Percentiles rank a stretch among this genome's conserved stretches.
These are phyloP conservation scores for Papilio machaon DNA, from an alignment of 1,140 invertebrate genomes.

Conservation along the genomic window DNA sequence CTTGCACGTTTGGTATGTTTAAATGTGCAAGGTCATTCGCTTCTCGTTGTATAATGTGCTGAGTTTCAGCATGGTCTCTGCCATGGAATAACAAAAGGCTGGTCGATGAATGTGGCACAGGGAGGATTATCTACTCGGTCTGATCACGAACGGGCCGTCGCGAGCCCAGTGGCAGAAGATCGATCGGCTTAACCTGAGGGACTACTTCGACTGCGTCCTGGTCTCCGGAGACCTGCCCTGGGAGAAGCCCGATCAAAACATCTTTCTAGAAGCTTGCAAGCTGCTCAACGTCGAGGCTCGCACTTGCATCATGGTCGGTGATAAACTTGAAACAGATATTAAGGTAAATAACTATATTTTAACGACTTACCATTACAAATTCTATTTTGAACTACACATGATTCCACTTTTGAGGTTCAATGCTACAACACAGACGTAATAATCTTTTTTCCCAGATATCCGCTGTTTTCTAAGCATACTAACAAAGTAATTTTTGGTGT, in stretches of 20 bases:
- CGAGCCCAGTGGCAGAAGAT: constrained; percentile 94
- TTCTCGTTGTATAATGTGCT: constrained; percentile 64
- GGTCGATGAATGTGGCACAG: constrained; percentile 75
- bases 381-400: too few species aligned
- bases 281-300: constrained; percentile 86
- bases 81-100: constrained; percentile 67
- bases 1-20: constrained; percentile 48
- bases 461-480: too few species aligned
- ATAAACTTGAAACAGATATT: constrained; percentile 93
- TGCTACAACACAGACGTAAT: background rate
- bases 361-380: background rate
- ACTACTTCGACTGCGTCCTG: constrained; percentile 90
- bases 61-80: constrained; percentile 70
- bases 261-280: constrained; percentile 90
- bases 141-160: constrained; percentile 93
- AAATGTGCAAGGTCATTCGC: constrained; percentile 57
- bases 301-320: constrained; percentile 92
- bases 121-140: constrained; percentile 87
- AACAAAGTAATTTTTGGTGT: too few species aligned
- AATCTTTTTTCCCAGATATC: background rate
- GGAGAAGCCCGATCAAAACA: constrained; percentile 91
- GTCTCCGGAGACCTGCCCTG: constrained; percentile 92
- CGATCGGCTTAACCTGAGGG: constrained; percentile 84
- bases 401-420: background rate
- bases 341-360: constrained; percentile 68